These are phyloP conservation scores for Petrolisthes cinctipes DNA, from an alignment of 2,888 invertebrate genomes.

Conservation along the genomic window DNA sequence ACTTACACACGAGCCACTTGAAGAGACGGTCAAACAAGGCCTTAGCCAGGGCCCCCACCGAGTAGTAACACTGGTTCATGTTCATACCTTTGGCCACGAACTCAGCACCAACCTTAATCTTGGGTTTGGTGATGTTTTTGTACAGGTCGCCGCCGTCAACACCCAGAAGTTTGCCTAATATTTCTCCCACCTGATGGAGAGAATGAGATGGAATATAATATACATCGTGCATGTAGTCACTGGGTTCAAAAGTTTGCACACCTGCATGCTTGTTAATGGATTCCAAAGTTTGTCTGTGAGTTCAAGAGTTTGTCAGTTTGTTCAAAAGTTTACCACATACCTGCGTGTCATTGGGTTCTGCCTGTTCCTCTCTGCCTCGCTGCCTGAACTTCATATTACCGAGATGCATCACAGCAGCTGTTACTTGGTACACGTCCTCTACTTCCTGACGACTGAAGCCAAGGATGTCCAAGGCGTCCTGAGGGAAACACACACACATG, in stretches of 20 bases:
- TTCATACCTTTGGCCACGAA: constrained; percentile 99
- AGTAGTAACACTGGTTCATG: constrained; percentile 73
- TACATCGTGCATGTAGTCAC: no score
- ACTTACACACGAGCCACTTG: constrained; percentile 73
- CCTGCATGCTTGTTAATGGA: background rate
- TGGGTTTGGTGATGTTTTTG: constrained; percentile 95
- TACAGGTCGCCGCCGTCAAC: constrained; percentile 88
- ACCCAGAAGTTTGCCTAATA: constrained; percentile 90
- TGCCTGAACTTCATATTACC: constrained; percentile 13
- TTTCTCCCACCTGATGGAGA: constrained; percentile 81
- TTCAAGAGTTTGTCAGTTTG: background rate
- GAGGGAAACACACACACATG: background rate
- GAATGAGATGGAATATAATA: background rate
- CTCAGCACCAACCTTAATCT: constrained; percentile 99
- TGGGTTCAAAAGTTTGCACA: background rate
- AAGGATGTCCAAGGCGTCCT: constrained; percentile 4
- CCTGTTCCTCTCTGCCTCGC: constrained; percentile 3
- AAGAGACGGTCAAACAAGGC: constrained; percentile 69
- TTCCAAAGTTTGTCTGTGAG: background rate
- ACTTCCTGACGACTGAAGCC: background rate
- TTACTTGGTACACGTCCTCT: background rate
- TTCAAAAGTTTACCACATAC: no score
- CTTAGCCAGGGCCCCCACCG: constrained; percentile 68
- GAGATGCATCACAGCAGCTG: constrained; percentile 6
- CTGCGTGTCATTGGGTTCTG: background rate